These are phyloP conservation scores for Chroicocephalus ridibundus DNA, from an alignment of 2,113 vertebrate species.

Conservation along the genomic window DNA sequence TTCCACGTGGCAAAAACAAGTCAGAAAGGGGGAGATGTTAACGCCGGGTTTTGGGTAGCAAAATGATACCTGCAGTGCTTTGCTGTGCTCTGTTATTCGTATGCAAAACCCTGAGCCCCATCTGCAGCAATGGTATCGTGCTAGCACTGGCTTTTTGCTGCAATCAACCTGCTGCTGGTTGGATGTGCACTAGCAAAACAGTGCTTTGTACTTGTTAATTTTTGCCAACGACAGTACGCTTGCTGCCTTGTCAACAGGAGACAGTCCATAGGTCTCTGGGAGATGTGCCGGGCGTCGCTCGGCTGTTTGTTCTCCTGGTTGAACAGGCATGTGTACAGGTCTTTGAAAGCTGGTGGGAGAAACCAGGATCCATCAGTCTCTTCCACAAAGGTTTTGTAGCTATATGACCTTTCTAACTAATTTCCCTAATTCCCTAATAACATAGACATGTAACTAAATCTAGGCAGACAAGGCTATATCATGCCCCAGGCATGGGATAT, in stretches of 20 bases:
- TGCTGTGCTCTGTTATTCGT: background rate
- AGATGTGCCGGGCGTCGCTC: background rate
- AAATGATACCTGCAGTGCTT: background rate
- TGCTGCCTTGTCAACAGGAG: background rate
- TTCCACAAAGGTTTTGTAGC: background rate
- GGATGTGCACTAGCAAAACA: background rate
- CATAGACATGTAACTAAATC: background rate
- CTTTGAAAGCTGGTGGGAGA: background rate
- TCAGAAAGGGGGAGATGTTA: background rate
- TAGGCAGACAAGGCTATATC: background rate
- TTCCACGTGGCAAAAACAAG: background rate
- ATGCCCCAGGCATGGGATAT: background rate
- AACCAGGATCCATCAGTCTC: background rate
- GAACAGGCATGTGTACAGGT: fast-evolving
- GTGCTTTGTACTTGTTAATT: background rate
- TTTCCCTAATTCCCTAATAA: background rate
- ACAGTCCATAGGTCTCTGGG: background rate
- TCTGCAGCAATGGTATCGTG: fast-evolving
- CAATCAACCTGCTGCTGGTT: background rate
- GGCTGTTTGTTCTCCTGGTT: background rate
- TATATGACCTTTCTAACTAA: background rate
- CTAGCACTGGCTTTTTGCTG: background rate
- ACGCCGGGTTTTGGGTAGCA: background rate
- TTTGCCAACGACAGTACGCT: fast-evolving
- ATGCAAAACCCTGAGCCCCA: background rate